phyloP scores from a whole-genome alignment of 1,140 invertebrate species.

The Callitettix versicolor region DNA sequence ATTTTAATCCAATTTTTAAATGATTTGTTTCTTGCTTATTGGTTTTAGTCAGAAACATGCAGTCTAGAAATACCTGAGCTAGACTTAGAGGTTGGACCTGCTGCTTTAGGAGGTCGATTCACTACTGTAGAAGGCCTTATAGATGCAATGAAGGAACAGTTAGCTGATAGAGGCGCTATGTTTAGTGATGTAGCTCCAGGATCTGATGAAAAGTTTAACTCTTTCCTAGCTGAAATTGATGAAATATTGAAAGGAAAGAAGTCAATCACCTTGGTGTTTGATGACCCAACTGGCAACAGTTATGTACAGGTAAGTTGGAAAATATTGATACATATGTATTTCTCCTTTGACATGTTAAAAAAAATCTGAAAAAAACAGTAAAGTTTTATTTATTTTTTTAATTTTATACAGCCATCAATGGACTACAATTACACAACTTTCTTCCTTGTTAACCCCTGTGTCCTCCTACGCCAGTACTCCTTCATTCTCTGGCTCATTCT shows the following conservation, averaged over 20 bases:
- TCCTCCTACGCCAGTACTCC: too few species aligned
- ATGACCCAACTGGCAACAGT: slow-evolving; percentile 96
- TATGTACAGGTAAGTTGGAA: slow-evolving; percentile 66
- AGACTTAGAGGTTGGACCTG: slow-evolving; percentile 74
- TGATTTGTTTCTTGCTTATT: too few species aligned
- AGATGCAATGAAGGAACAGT: slow-evolving; percentile 53
- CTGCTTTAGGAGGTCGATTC: slow-evolving; percentile 84
- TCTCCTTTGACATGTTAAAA: too few species aligned
- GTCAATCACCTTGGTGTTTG: slow-evolving; percentile 68
- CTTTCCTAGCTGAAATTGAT: slow-evolving; percentile 59
- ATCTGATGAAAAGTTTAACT: slow-evolving; percentile 41
- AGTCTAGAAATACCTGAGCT: slow-evolving; percentile 79
- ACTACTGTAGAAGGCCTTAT: slow-evolving; percentile 88
- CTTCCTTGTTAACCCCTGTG: too few species aligned
- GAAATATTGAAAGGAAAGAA: slow-evolving; percentile 52
- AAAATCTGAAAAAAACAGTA: too few species aligned
- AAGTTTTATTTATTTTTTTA: too few species aligned
- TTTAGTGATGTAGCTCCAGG: slow-evolving; percentile 54
- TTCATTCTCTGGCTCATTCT: too few species aligned
- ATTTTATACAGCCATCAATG: too few species aligned
- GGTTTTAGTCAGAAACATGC: slow-evolving; percentile 79
- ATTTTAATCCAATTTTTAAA: too few species aligned
- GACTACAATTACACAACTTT: too few species aligned
- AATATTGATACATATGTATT: too few species aligned
- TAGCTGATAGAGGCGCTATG: slow-evolving; percentile 53